Conservation (phyloP, 2,113 vertebrate species). For the Pelvicachromis taeniatus region DNA sequence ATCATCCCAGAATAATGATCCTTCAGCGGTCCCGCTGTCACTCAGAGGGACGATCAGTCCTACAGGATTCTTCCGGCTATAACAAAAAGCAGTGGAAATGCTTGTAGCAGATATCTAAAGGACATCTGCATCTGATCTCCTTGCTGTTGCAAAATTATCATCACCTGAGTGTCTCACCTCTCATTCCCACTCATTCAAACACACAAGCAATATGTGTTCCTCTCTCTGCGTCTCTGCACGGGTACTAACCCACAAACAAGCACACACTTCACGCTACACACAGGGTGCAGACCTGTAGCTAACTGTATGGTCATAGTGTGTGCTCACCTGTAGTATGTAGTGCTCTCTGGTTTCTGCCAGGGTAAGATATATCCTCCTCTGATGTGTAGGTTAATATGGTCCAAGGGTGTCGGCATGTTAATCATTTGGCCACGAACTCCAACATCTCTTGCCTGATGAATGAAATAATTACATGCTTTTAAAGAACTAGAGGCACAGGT, state of each 20-base stretch:
- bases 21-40: slow-evolving; percentile 65
- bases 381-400: slow-evolving; percentile 63
- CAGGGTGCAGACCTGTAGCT: not conserved
- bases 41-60: slow-evolving; percentile 79
- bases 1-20: slow-evolving; percentile 86
- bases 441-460: slow-evolving; percentile 30
- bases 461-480: not conserved
- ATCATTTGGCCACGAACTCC: slow-evolving; percentile 8
- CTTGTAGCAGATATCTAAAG: slow-evolving; percentile 11
- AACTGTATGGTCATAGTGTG: not conserved
- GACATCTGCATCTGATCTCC: slow-evolving; percentile 36
- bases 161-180: not conserved
- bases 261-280: not conserved
- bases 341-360: slow-evolving; percentile 58
- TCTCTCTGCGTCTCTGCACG: not conserved
- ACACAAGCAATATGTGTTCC: not conserved
- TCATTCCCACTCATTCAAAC: not conserved
- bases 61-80: slow-evolving; percentile 78
- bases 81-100: not conserved
- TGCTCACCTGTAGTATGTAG: slow-evolving; percentile 54
- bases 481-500: not conserved
- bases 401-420: slow-evolving; percentile 30
- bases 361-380: slow-evolving; percentile 65
- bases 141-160: not conserved
- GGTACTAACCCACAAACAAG: not conserved